Percentiles rank a stretch among this genome's conserved stretches.
Conservation (phyloP, 2,888 invertebrate genomes). For the Imbricaverruca yamaguchii region DNA sequence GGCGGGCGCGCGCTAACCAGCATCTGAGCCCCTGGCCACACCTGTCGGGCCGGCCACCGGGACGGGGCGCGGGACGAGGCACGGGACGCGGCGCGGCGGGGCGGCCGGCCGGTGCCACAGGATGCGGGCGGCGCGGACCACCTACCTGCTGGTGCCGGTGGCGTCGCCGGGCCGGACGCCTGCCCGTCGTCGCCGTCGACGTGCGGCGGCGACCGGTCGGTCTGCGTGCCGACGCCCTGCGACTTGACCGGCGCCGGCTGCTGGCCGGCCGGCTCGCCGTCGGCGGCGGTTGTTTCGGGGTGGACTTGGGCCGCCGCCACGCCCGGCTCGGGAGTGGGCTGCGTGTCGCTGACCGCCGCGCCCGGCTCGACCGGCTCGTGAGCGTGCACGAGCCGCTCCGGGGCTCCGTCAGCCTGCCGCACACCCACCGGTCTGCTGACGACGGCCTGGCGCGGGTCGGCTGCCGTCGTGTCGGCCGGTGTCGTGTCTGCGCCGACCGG, state of each 20-base stretch:
- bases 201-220: background rate
- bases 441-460: too few relatives aligned
- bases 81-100: too few relatives aligned
- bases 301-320: background rate
- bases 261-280: background rate
- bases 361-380: too few relatives aligned
- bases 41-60: too few relatives aligned
- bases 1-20: background rate
- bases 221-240: background rate
- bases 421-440: too few relatives aligned
- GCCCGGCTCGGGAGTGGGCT: background rate
- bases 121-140: background rate
- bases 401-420: too few relatives aligned
- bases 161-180: background rate
- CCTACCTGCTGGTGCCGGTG: background rate
- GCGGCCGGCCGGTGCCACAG: too few relatives aligned
- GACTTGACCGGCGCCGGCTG: background rate
- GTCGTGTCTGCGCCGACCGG: too few relatives aligned
- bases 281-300: background rate
- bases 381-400: too few relatives aligned
- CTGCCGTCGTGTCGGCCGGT: too few relatives aligned
- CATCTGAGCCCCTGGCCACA: background rate
- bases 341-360: too few relatives aligned
- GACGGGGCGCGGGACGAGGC: too few relatives aligned
- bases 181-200: background rate